phyloP scores from a whole-genome alignment of 2,888 invertebrate species.

The Dysmachus trigonus region DNA sequence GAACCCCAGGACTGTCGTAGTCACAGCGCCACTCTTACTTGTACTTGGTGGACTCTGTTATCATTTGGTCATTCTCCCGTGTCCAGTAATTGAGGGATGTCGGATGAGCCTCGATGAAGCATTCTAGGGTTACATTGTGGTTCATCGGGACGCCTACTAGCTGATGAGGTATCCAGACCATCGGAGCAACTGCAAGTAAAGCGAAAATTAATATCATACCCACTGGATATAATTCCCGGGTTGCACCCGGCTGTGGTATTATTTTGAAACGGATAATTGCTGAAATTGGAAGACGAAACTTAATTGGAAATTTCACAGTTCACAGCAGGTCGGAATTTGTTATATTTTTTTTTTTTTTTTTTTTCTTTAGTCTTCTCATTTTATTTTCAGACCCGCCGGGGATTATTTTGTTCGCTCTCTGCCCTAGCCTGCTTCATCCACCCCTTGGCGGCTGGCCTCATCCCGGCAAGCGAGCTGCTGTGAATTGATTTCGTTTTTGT shows the following conservation, averaged over 20 bases:
- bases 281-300: slow-evolving; percentile 31
- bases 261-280: slow-evolving; percentile 21
- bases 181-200: slow-evolving; percentile 80
- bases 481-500: slow-evolving; percentile 8
- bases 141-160: slow-evolving; percentile 85
- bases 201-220: slow-evolving; percentile 17
- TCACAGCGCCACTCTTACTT: slow-evolving; percentile 62
- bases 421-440: not conserved
- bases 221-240: not conserved
- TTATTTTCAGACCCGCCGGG: not conserved
- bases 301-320: slow-evolving; percentile 37
- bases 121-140: slow-evolving; percentile 85
- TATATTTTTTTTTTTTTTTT: no score
- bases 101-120: slow-evolving; percentile 90
- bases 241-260: slow-evolving; percentile 11
- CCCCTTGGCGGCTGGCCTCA: no score
- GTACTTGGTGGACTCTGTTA: slow-evolving; percentile 85
- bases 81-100: slow-evolving; percentile 93
- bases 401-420: not conserved
- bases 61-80: slow-evolving; percentile 86
- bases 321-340: not conserved
- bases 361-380: not conserved
- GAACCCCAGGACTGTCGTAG: no score
- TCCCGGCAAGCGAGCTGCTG: not conserved
- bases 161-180: slow-evolving; percentile 92